phyloP scores from a whole-genome alignment of 1,140 invertebrate genomes.

The Galleria mellonella region DNA sequence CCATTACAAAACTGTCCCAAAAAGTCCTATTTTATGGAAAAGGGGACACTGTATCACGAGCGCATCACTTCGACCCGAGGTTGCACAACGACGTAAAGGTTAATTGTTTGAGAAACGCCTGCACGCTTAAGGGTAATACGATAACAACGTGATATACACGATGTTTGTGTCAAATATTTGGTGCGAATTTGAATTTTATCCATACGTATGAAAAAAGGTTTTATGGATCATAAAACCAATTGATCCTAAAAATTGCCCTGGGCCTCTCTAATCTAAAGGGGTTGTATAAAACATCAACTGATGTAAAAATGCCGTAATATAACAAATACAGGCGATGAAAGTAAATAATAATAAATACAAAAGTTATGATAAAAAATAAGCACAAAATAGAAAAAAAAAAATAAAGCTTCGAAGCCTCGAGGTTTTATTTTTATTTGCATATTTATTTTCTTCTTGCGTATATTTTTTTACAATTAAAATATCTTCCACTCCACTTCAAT shows the following conservation, averaged over 20 bases:
- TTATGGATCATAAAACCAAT: conserved; percentile 35
- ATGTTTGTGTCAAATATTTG: conserved; percentile 4
- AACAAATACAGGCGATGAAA: too few relatives aligned
- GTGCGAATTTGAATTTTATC: conserved; percentile 15
- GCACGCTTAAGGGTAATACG: conserved; percentile 9
- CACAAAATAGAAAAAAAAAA: too few relatives aligned
- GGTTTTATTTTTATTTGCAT: too few relatives aligned
- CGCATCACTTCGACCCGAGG: too few relatives aligned
- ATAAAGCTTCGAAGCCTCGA: too few relatives aligned
- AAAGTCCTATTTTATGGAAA: neutral
- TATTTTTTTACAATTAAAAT: too few relatives aligned
- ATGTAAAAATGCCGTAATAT: neutral
- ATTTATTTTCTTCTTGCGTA: too few relatives aligned
- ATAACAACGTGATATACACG: conserved; percentile 13
- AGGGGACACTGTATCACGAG: neutral
- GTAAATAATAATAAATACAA: too few relatives aligned
- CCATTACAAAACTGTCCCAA: neutral
- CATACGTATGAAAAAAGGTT: conserved; percentile 26
- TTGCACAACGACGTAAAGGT: conserved; percentile 1
- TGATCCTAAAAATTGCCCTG: conserved; percentile 30
- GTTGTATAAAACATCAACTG: conserved; percentile 6
- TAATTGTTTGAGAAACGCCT: conserved; percentile 18
- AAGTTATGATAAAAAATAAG: too few relatives aligned
- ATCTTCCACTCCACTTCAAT: too few relatives aligned
- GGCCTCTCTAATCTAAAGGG: conserved; percentile 20